These are phyloP conservation scores for Myiozetetes cayanensis DNA, from an alignment of 2,113 vertebrate species.

Conservation along the genomic window DNA sequence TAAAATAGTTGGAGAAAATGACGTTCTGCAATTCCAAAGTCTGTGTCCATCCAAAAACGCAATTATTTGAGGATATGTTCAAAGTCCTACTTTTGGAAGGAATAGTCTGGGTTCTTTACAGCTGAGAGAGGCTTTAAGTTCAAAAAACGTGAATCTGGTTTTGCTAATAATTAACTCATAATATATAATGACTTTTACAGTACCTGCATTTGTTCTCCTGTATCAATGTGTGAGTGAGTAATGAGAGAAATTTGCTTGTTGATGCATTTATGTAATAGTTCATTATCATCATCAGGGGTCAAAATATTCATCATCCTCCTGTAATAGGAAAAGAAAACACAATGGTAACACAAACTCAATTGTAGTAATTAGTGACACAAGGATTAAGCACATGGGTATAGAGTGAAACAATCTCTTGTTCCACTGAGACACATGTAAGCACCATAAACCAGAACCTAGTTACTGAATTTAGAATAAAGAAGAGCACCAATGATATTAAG, in stretches of 20 bases:
- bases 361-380: background rate
- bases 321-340: background rate
- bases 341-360: background rate
- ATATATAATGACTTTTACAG: background rate
- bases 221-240: background rate
- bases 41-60: background rate
- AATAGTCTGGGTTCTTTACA: background rate
- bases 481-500: background rate
- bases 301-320: conserved; percentile 27
- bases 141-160: background rate
- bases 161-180: background rate
- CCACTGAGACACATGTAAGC: background rate
- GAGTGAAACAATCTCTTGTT: background rate
- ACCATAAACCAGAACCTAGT: background rate
- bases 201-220: background rate
- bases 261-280: conserved; percentile 14
- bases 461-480: background rate
- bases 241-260: conserved; percentile 14
- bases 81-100: background rate
- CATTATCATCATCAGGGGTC: conserved; percentile 32
- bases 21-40: background rate
- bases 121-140: background rate
- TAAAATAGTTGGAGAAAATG: background rate
- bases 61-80: background rate
- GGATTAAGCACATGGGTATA: background rate